These are phyloP conservation scores for Chrysodeixis includens DNA, from an alignment of 2,888 invertebrate species.

Conservation along the genomic window DNA sequence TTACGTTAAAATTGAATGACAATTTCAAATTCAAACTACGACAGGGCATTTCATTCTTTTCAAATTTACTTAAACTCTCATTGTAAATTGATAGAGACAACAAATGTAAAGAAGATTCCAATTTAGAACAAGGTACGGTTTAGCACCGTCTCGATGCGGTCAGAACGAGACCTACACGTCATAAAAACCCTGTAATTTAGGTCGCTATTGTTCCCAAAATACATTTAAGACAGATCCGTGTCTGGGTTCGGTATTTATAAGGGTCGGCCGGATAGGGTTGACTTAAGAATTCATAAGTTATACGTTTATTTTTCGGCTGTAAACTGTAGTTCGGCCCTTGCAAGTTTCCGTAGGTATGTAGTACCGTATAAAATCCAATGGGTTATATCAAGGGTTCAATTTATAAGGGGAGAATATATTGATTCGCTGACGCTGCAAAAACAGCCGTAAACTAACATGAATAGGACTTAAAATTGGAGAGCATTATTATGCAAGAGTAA, in stretches of 20 bases:
- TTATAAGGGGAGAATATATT: background rate
- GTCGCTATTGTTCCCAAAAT: background rate
- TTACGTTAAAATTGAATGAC: too few species aligned
- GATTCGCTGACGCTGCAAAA: background rate
- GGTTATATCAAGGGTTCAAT: background rate
- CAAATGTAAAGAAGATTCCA: too few species aligned
- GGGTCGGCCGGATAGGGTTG: background rate
- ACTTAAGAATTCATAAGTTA: conserved; percentile 5
- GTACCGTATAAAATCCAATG: background rate
- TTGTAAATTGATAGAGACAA: too few species aligned
- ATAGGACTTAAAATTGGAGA: too few species aligned
- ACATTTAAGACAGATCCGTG: background rate
- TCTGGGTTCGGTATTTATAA: conserved; percentile 1
- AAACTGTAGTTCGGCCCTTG: background rate
- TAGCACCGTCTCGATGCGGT: too few species aligned
- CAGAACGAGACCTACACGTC: too few species aligned
- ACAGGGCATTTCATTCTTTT: too few species aligned
- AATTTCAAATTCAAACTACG: too few species aligned
- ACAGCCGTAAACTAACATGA: too few species aligned
- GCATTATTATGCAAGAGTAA: background rate
- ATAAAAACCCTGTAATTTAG: background rate
- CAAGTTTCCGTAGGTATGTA: background rate
- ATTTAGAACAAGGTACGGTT: too few species aligned
- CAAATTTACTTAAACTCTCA: too few species aligned
- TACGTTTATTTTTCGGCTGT: background rate